phyloP scores from a whole-genome alignment of 2,113 vertebrate genomes.

The Crotophaga sulcirostris region DNA sequence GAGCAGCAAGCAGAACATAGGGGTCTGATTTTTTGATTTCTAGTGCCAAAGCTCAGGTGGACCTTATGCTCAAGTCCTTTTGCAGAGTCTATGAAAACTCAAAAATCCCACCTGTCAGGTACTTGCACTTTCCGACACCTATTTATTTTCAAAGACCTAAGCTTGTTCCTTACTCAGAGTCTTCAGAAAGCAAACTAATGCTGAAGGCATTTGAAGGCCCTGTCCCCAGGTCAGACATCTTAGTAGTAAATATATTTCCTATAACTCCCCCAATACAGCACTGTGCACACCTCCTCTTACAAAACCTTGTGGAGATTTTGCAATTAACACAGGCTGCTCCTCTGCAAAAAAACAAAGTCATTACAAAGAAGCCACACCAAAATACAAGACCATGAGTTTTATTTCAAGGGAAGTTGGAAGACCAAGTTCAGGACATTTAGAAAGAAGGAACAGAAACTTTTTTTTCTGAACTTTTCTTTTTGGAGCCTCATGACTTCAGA shows the following conservation, averaged over 20 bases:
- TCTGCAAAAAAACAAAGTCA: not conserved
- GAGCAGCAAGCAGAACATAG: not conserved
- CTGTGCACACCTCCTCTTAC: not conserved
- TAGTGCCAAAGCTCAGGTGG: not conserved
- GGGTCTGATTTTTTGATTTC: not conserved
- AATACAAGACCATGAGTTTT: constrained; percentile 2
- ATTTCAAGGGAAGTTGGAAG: constrained; percentile 68
- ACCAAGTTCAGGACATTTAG: constrained; percentile 57
- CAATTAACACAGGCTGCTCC: not conserved
- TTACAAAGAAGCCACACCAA: not conserved
- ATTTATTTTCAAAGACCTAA: not conserved
- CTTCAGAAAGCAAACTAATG: not conserved
- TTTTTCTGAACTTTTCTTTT: constrained; percentile 68
- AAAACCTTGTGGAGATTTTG: not conserved
- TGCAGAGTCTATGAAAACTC: not conserved
- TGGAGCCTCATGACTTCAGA: constrained; percentile 77
- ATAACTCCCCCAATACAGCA: accelerated
- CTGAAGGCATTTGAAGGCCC: not conserved
- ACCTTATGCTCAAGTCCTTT: not conserved
- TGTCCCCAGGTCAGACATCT: not conserved
- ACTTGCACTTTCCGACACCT: not conserved
- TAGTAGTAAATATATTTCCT: accelerated
- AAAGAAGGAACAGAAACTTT: constrained; percentile 83
- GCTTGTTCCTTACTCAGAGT: not conserved
- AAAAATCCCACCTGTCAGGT: not conserved